Evolutionary conservation across 1,140 invertebrate genomes (phyloP).

Genomic region (Steinernema khuongi): DNA sequence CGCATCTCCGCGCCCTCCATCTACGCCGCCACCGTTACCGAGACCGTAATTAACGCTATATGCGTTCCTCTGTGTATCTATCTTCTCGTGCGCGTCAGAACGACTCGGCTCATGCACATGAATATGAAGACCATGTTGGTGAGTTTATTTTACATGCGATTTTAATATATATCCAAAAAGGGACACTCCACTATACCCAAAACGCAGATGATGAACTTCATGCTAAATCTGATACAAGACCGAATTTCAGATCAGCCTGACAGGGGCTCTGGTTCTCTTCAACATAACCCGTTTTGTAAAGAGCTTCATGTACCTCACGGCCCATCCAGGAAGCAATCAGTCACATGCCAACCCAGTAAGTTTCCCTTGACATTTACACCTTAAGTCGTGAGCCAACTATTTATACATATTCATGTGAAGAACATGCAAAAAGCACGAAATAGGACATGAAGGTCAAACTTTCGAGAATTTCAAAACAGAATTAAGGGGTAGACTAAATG

Average conservation of each 20-base stretch:
- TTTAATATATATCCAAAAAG: too few relatives aligned
- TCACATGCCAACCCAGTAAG: neutral
- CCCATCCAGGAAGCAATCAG: neutral
- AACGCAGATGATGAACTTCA: neutral
- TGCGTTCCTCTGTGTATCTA: neutral
- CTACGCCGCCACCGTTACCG: neutral
- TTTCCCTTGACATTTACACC: neutral
- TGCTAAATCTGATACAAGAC: neutral
- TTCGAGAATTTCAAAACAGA: too few relatives aligned
- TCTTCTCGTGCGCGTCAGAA: neutral
- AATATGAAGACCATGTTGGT: slow-evolving; percentile 10
- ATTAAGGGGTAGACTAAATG: too few relatives aligned
- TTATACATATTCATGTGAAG: too few relatives aligned
- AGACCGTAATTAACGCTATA: neutral
- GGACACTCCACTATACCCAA: too few relatives aligned
- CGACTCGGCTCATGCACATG: neutral
- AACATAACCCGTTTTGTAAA: neutral
- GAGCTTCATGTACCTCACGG: neutral
- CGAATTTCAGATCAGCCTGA: neutral
- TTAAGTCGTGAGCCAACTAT: neutral
- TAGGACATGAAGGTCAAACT: too few relatives aligned
- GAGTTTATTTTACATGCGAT: neutral
- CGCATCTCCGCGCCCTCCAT: neutral
- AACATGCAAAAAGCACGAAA: too few relatives aligned
- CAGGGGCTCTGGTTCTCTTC: neutral